These are phyloP conservation scores for Festucalex cinctus DNA, from an alignment of 2,113 vertebrate species.

Conservation along the genomic window DNA sequence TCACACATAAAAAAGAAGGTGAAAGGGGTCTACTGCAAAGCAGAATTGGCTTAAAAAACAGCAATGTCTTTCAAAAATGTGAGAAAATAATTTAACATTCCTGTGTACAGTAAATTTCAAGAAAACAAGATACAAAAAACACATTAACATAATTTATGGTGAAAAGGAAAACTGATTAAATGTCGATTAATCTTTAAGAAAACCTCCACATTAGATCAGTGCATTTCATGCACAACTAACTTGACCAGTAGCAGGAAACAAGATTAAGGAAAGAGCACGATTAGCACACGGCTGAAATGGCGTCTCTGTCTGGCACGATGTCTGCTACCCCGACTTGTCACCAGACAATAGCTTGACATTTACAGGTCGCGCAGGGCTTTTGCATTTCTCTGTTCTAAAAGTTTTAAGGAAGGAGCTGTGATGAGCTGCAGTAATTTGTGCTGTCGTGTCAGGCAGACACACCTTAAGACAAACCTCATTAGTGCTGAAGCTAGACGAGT, in stretches of 20 bases:
- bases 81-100: no score
- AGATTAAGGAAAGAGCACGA: not conserved
- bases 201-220: not conserved
- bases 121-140: no score
- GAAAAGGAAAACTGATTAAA: no score
- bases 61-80: no score
- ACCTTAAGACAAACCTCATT: constrained; percentile 1
- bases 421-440: not conserved
- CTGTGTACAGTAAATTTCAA: no score
- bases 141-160: no score
- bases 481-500: not conserved
- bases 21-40: no score
- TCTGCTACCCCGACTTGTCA: not conserved
- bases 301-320: not conserved
- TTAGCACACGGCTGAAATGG: not conserved
- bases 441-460: not conserved
- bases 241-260: not conserved
- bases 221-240: not conserved
- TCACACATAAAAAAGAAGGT: no score
- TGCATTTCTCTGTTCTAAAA: not conserved
- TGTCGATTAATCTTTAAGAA: not conserved
- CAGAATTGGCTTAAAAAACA: no score
- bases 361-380: not conserved
- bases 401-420: not conserved
- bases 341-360: not conserved